These are phyloP conservation scores for Vireo altiloquus DNA, from an alignment of 2,113 vertebrate genomes.

Conservation along the genomic window DNA sequence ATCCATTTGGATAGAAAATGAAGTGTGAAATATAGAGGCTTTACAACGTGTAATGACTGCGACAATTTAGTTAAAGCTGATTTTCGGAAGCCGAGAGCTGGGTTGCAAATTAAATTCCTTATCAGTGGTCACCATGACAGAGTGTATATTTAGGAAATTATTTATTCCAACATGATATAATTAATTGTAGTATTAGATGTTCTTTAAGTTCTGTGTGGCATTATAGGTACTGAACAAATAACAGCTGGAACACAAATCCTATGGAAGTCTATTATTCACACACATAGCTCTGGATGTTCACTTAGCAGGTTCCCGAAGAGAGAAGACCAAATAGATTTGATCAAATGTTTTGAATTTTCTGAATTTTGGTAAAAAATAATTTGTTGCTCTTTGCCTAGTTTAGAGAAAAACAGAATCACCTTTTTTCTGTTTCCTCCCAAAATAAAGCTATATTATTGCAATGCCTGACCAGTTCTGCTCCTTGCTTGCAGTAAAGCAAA, in stretches of 20 bases:
- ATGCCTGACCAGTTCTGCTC: not conserved
- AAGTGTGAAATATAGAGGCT: constrained; percentile 64
- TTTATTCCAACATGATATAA: constrained; percentile 36
- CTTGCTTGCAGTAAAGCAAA: not conserved
- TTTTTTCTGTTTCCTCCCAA: not conserved
- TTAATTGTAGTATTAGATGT: not conserved
- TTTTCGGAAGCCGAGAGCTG: constrained; percentile 45
- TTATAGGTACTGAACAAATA: not conserved
- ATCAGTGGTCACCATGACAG: constrained; percentile 29
- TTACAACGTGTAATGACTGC: constrained; percentile 59
- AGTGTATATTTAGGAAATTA: constrained; percentile 41
- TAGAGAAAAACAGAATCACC: not conserved
- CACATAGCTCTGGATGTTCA: not conserved
- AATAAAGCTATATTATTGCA: not conserved
- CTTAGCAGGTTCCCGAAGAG: not conserved
- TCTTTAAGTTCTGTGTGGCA: not conserved
- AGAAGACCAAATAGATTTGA: not conserved
- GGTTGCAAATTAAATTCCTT: constrained; percentile 57
- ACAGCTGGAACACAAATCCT: not conserved
- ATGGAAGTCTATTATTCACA: not conserved
- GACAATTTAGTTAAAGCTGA: constrained; percentile 60
- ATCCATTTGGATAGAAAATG: constrained; percentile 57
- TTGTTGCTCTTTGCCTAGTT: not conserved
- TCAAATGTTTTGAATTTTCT: not conserved
- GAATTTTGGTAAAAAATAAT: not conserved